Conservation (phyloP, 2,797 vertebrate genomes). For the Neosilurus hyrtlii region DNA sequence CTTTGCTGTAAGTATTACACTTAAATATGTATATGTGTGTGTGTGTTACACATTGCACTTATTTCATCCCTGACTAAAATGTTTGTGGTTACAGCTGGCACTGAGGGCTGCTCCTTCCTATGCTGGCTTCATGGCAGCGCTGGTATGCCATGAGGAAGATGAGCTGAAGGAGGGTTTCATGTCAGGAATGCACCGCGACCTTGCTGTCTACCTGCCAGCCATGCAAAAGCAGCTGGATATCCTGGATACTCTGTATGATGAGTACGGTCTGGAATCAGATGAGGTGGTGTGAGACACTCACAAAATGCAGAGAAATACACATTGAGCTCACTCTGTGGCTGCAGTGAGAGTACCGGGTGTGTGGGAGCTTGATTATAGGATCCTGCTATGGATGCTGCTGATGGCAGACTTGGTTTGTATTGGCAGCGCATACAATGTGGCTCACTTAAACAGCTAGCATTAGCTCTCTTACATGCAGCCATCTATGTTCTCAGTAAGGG, state of each 20-base stretch:
- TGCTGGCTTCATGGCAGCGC: constrained; percentile 84
- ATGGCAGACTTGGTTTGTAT: constrained; percentile 9
- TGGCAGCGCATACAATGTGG: not conserved
- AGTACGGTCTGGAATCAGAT: constrained; percentile 92
- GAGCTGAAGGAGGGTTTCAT: constrained; percentile 82
- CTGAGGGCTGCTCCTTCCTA: constrained; percentile 91
- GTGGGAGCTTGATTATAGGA: not conserved
- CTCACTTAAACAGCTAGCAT: not conserved
- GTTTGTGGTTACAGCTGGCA: constrained; percentile 78
- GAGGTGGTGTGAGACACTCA: constrained; percentile 85
- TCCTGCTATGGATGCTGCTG: not conserved
- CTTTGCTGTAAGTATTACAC: constrained; percentile 84
- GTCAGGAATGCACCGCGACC: constrained; percentile 84
- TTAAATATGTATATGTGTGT: no score
- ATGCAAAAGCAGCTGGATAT: constrained; percentile 90
- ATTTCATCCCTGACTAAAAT: constrained; percentile 1
- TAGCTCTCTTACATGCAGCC: not conserved
- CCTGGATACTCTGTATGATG: constrained; percentile 89
- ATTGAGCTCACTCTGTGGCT: constrained; percentile 12
- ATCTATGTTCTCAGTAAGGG: not conserved
- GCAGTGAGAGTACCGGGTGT: not conserved
- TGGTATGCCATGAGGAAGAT: constrained; percentile 82
- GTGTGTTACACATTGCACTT: not conserved
- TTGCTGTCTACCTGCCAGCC: constrained; percentile 88
- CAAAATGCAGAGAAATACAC: not conserved